These are phyloP conservation scores for Pontoporia blainvillei DNA, from an alignment of 2,113 vertebrate species.

Conservation along the genomic window DNA sequence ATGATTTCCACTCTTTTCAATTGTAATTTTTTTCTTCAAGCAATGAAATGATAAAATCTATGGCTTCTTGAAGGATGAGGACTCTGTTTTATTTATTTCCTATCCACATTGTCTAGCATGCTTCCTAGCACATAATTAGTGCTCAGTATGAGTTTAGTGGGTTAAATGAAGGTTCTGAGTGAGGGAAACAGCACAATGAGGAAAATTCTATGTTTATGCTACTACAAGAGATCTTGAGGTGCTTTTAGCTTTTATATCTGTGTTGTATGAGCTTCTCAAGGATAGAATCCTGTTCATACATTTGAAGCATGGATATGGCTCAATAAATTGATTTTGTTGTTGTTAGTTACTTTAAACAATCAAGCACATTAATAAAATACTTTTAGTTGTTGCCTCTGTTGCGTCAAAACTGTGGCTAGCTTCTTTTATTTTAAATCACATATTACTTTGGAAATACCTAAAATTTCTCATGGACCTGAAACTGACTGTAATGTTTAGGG, in stretches of 20 bases:
- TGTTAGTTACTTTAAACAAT: conserved; percentile 4
- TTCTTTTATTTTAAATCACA: conserved; percentile 3
- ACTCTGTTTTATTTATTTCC: not conserved
- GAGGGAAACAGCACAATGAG: not conserved
- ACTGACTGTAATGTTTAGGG: not conserved
- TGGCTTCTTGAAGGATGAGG: not conserved
- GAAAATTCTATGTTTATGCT: not conserved
- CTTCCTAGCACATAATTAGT: not conserved
- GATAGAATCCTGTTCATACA: not conserved
- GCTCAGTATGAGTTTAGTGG: not conserved
- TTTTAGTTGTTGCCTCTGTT: not conserved
- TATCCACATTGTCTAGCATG: not conserved
- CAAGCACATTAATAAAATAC: not conserved
- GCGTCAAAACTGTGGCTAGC: not conserved
- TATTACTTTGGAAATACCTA: conserved; percentile 7
- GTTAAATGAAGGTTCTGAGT: not conserved
- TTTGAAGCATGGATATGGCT: not conserved
- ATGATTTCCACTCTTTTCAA: not conserved
- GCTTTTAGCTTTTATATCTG: not conserved
- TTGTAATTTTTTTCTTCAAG: not conserved
- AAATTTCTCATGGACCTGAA: not conserved
- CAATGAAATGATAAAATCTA: not conserved
- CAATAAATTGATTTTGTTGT: not conserved
- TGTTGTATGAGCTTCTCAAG: not conserved
- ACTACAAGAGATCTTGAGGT: not conserved